Conservation (phyloP, 2,888 invertebrate genomes). For the Frankliniella intonsa region DNA sequence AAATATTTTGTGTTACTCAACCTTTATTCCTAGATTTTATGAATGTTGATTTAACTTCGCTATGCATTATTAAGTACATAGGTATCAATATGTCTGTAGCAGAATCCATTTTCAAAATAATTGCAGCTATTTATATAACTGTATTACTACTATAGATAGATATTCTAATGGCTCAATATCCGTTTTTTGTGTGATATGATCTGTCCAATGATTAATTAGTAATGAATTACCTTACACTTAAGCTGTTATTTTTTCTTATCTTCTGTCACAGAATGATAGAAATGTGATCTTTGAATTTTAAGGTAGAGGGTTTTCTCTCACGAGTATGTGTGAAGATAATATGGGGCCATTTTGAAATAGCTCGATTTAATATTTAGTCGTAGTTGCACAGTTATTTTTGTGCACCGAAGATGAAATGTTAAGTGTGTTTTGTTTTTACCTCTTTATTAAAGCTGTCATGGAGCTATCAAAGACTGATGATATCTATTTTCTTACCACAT, state of each 20-base stretch:
- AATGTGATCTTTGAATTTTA: too few species aligned
- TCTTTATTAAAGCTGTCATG: not conserved
- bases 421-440: not conserved
- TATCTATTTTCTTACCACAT: not conserved
- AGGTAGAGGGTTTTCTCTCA: too few species aligned
- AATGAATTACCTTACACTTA: too few species aligned
- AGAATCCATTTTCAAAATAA: too few species aligned
- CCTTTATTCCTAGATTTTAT: not conserved
- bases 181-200: not conserved
- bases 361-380: not conserved
- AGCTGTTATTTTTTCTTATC: too few species aligned
- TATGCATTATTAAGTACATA: too few species aligned
- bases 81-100: too few species aligned
- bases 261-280: too few species aligned
- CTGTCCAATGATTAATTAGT: not conserved
- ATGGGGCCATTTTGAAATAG: not conserved
- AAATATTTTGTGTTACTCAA: not conserved
- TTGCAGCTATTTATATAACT: too few species aligned
- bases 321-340: too few species aligned
- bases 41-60: too few species aligned
- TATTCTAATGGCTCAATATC: not conserved
- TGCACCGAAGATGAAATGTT: not conserved
- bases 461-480: not conserved
- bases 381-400: not conserved
- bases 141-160: too few species aligned